These are phyloP conservation scores for Meiosimyza decipiens DNA, from an alignment of 2,888 invertebrate genomes.

Conservation along the genomic window DNA sequence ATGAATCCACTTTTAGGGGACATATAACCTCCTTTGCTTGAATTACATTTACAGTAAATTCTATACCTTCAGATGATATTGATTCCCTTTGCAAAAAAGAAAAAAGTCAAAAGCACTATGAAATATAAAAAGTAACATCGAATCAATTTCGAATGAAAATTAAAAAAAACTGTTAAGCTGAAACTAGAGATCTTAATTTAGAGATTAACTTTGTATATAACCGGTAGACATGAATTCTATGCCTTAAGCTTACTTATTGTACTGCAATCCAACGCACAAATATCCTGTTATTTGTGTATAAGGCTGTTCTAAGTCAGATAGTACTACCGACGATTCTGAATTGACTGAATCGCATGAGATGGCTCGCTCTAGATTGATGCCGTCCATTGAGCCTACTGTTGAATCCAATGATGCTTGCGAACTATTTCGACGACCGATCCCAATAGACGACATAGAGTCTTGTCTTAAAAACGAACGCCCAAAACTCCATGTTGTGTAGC, in stretches of 20 bases:
- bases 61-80: conserved; percentile 60
- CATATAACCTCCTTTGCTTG: conserved; percentile 80
- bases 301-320: conserved; percentile 77
- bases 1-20: conserved; percentile 70
- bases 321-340: conserved; percentile 80
- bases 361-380: conserved; percentile 69
- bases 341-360: conserved; percentile 84
- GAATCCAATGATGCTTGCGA: conserved; percentile 62
- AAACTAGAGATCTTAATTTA: too few relatives aligned
- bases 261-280: conserved; percentile 80
- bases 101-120: conserved; percentile 1
- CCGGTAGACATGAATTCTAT: too few relatives aligned
- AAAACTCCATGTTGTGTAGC: conserved; percentile 59
- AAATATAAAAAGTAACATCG: too few relatives aligned
- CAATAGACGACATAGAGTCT: conserved; percentile 55
- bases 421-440: conserved; percentile 60
- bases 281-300: conserved; percentile 79
- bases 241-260: conserved; percentile 80
- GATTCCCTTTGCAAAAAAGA: conserved; percentile 51
- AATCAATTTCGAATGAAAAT: too few relatives aligned
- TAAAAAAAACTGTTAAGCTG: too few relatives aligned
- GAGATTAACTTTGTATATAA: too few relatives aligned
- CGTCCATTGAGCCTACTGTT: conserved; percentile 57
- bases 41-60: conserved; percentile 74
- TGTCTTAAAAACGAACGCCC: conserved; percentile 60